Evolutionary conservation across 2,797 vertebrate genomes (phyloP), one percentile per base, ranked within the genome.

Genomic region (Tokudaia muenninki): DNA sequence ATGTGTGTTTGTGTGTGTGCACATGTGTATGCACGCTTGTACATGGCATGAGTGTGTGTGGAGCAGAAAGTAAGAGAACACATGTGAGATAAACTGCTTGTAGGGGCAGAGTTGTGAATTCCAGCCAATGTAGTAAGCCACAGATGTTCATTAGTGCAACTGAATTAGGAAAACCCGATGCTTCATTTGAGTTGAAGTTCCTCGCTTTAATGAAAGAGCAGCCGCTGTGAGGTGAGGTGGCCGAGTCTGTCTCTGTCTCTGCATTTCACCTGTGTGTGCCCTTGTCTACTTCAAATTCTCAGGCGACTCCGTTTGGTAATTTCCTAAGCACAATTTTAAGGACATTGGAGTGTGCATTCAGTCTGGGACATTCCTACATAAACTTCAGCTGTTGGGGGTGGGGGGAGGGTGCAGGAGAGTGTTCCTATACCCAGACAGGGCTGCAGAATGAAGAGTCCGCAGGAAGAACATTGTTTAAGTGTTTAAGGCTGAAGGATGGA

Each of bases 401-500:
- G 61, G 3, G 41, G 41, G 41, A 41, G 41, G 59, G 29, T 75
- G 59, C 3, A 10, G 97, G 61, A 74, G 59, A 24, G 21, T 0
- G 77, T 96, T 96, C 91, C 67, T 41, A 97, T 95, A 96, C 44
- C 94, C 94, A 95, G 96, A 97, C 92, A 31, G 88, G 98, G 98
- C 96, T 97, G 95, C 94, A 97, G 97, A 97, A 98, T 91, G 95
- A 97, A 67, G 21, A 95, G 95, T 92, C 77, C 96, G 74, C 70
- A 94, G 77, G 65, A 92, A 93, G 96, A 97, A 95, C 97, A 96
- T 98, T 97, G 96, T 98, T 7, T 70, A 67, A 5, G 11, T 89
- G 88, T 94, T 98, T 98, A 98, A 98, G 98, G 98, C 98, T 98
- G 96, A 98, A 98, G 94, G 96, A 98, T 82, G 92, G 94, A 98